These are phyloP conservation scores for Bubo blakistoni DNA, from an alignment of 2,113 vertebrate species.

Conservation along the genomic window DNA sequence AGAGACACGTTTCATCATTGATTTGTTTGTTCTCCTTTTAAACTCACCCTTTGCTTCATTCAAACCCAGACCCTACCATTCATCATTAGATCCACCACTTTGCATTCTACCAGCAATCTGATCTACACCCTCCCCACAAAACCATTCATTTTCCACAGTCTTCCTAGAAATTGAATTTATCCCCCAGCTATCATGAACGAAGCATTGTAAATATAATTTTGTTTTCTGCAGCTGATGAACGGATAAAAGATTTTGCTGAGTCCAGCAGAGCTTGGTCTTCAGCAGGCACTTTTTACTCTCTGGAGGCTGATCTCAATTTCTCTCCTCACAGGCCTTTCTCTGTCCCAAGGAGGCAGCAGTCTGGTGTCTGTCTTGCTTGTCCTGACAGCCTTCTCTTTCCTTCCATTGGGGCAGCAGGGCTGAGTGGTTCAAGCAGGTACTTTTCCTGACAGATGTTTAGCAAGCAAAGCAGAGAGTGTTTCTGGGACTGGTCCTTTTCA, in stretches of 20 bases:
- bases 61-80: neutral
- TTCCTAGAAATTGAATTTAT: neutral
- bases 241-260: neutral
- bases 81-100: neutral
- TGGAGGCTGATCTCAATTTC: neutral
- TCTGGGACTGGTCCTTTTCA: neutral
- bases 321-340: neutral
- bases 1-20: neutral
- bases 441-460: neutral
- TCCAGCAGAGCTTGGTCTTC: neutral
- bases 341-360: neutral
- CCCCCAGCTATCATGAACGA: neutral
- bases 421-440: neutral
- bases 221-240: neutral
- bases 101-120: neutral
- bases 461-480: neutral
- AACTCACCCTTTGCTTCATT: neutral
- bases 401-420: neutral
- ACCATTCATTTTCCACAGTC: neutral
- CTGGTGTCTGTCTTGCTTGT: neutral
- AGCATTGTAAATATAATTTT: neutral
- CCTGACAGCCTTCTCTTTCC: fast-evolving
- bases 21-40: neutral
- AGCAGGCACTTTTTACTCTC: neutral
- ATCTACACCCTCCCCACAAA: neutral